A percentile compares a stretch with the other conserved stretches of the same genome.
These are phyloP conservation scores for Euproctis similis DNA, from an alignment of 2,888 invertebrate genomes.

Conservation along the genomic window DNA sequence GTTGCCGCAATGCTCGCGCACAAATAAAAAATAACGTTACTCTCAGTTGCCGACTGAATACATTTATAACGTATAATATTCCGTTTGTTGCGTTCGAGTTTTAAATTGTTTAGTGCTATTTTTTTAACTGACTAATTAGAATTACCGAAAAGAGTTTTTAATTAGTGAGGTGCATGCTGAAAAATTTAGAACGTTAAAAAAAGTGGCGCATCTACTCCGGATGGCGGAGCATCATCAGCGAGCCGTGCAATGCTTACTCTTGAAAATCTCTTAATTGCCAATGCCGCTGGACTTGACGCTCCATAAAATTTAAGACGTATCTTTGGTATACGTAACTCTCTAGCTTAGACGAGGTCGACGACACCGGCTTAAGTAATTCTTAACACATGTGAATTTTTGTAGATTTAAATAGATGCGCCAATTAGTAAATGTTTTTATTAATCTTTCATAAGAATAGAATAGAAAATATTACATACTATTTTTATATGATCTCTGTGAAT, in stretches of 20 bases:
- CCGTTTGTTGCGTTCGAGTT: conserved; percentile 11
- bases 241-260: conserved; percentile 49
- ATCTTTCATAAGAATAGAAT: no score
- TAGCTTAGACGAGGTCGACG: conserved; percentile 47
- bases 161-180: conserved; percentile 21
- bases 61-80: conserved; percentile 17
- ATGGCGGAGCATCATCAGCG: conserved; percentile 29
- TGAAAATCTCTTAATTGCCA: conserved; percentile 59
- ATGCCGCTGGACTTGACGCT: conserved; percentile 52
- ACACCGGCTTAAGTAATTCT: conserved; percentile 27
- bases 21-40: conserved; percentile 25
- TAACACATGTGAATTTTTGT: conserved; percentile 21
- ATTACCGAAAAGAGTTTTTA: conserved; percentile 19
- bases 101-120: conserved; percentile 11
- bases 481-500: no score
- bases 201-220: conserved; percentile 26
- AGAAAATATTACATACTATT: no score
- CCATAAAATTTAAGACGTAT: conserved; percentile 64
- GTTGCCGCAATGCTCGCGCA: conserved; percentile 25
- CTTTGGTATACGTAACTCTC: conserved; percentile 43
- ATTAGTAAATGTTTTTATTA: no score
- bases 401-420: conserved; percentile 8
- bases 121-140: conserved; percentile 16
- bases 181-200: conserved; percentile 29
- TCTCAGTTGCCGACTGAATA: conserved; percentile 14